Evolutionary conservation across 2,888 invertebrate species (phyloP), one percentile per base, ranked within the genome.

Genomic region (Bombylius discolor): DNA sequence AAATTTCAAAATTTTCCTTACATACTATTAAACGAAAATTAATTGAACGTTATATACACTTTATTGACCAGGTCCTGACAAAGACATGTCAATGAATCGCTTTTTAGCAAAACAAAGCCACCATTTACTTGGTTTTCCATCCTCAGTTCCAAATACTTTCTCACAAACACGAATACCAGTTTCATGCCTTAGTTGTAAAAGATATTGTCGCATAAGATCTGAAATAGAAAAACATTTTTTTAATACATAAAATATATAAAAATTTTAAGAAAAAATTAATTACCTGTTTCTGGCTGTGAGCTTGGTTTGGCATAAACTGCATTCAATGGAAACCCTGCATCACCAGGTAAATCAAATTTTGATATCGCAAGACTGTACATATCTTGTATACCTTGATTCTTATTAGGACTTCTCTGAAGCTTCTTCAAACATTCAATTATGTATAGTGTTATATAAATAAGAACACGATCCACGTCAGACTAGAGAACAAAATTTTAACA

Each of bases 101-200:
- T 96, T 95, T 71, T 96, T 96, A 36, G 96, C 89, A 77, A 99
- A 99, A 72, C 99, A 99, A 56, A 97, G 78, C 99, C 99, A 99
- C 99, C 99, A 99, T 77, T 99, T 99, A 70, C 91, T 94, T 9
- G 98, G 96, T 68, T 94, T 95, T 8, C 94, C 95, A 70, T 92
- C 92, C 61, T 89, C 89, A 12, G 84, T 81, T 49, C 84, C 85
- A 74, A 93, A 97, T 4, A 82, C 98, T 76, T 87, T 90, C 58
- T 97, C 96, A 71, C 90, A 85, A 13, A 99, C 84, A 62, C 99
- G 81, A 54, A 81, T 76, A 4, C 98, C 97, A 36, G 93, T 90
- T 76, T 99, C 99, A 75, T 98, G 96, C 57, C 99, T 79, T 59
- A 98, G 72, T 76, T 99, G 99, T 62, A 89, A 87, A 58, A 99